Evolutionary conservation across 2,797 vertebrate species (phyloP).

Genomic region (Simalia tracyae): DNA sequence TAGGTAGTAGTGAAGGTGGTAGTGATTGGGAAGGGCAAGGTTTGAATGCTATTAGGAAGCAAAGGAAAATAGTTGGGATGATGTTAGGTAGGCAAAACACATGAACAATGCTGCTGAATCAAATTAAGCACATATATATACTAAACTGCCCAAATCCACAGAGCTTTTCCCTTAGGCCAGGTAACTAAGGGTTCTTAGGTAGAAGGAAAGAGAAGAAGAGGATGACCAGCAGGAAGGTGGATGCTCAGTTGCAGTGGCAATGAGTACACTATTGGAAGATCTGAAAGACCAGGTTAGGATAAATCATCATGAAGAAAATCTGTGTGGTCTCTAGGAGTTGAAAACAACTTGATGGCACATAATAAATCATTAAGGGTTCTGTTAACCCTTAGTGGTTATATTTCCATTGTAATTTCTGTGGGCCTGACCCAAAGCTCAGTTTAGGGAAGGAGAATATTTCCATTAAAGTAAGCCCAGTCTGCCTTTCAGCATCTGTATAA

Average conservation of each 20-base stretch:
- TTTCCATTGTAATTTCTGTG: constrained; percentile 4
- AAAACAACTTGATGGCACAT: too few relatives aligned
- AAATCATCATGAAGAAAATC: too few relatives aligned
- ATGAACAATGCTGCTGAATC: constrained; percentile 53
- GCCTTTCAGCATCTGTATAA: not conserved
- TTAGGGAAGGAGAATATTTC: not conserved
- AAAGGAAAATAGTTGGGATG: constrained; percentile 58
- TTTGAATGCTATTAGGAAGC: constrained; percentile 33
- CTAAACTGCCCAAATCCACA: constrained; percentile 16
- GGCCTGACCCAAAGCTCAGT: not conserved
- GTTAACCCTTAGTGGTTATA: not conserved
- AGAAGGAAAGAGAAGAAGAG: too few relatives aligned
- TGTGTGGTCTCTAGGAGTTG: too few relatives aligned
- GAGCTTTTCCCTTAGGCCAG: constrained; percentile 16
- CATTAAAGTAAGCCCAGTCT: not conserved
- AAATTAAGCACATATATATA: constrained; percentile 34
- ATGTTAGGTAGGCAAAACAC: constrained; percentile 38
- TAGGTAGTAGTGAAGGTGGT: constrained; percentile 19
- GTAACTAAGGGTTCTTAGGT: not conserved
- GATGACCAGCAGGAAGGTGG: too few relatives aligned
- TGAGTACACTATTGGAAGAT: too few relatives aligned
- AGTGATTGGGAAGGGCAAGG: not conserved
- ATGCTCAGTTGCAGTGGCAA: too few relatives aligned
- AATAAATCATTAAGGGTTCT: too few relatives aligned
- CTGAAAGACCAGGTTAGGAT: too few relatives aligned